Conservation (phyloP, 2,113 vertebrate species). For the Crotalus horridus region DNA sequence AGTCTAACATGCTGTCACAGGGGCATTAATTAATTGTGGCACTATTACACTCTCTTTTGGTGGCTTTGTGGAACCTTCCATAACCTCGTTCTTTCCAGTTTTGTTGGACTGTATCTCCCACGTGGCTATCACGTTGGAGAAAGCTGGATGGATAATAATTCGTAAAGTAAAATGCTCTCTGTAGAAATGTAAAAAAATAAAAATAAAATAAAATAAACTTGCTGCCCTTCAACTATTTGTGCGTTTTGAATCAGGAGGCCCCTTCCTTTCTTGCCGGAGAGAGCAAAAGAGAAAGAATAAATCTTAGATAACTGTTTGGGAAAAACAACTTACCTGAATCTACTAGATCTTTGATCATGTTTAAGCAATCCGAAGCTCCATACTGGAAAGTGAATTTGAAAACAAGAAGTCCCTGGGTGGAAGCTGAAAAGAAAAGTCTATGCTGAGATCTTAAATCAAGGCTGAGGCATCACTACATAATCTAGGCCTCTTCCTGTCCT, state of each 20-base stretch:
- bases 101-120: background rate
- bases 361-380: conserved; percentile 16
- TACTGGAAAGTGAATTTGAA: conserved; percentile 23
- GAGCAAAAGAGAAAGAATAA: background rate
- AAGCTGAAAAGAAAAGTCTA: conserved; percentile 1
- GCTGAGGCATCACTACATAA: accelerated
- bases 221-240: too few relatives aligned
- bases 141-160: background rate
- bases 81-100: background rate
- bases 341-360: conserved; percentile 3
- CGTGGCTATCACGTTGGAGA: background rate
- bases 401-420: conserved; percentile 7
- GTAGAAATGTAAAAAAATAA: too few relatives aligned
- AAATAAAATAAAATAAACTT: background rate
- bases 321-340: background rate
- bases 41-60: background rate
- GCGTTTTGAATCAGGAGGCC: background rate
- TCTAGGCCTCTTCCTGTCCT: accelerated
- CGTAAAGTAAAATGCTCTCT: background rate
- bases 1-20: background rate
- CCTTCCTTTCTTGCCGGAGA: background rate
- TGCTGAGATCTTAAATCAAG: background rate
- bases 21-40: background rate
- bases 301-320: background rate
- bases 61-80: background rate